These are phyloP conservation scores for Procavia capensis DNA, from an alignment of 2,113 vertebrate species.

Conservation along the genomic window DNA sequence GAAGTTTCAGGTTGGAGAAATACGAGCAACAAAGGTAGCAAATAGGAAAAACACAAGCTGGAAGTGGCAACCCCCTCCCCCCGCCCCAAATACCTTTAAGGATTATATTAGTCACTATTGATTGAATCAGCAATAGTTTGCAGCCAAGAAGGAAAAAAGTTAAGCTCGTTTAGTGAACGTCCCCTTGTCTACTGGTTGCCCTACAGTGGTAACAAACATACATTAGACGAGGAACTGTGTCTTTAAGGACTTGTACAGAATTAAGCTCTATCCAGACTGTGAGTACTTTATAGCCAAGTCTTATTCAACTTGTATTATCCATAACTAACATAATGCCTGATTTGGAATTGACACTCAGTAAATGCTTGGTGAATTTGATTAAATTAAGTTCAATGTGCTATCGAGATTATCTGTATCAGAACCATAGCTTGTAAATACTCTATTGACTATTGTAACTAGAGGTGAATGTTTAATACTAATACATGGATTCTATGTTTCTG, in stretches of 20 bases:
- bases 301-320: neutral
- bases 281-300: neutral
- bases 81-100: conserved; percentile 56
- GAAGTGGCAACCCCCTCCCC: no score
- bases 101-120: conserved; percentile 59
- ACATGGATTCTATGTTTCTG: neutral
- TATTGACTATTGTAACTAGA: neutral
- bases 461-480: neutral
- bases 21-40: neutral
- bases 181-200: conserved; percentile 1
- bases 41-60: neutral
- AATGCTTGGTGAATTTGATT: neutral
- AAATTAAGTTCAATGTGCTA: neutral
- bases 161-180: conserved; percentile 68
- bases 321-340: neutral
- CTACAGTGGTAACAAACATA: conserved; percentile 56
- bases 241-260: conserved; percentile 2
- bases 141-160: conserved; percentile 62
- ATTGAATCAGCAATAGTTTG: conserved; percentile 71
- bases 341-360: neutral
- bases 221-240: neutral
- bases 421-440: neutral
- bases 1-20: neutral
- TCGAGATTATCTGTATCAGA: neutral
- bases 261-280: neutral